Evolutionary conservation across 2,888 invertebrate species (phyloP).

Genomic region (Drosophila kokeensis): DNA sequence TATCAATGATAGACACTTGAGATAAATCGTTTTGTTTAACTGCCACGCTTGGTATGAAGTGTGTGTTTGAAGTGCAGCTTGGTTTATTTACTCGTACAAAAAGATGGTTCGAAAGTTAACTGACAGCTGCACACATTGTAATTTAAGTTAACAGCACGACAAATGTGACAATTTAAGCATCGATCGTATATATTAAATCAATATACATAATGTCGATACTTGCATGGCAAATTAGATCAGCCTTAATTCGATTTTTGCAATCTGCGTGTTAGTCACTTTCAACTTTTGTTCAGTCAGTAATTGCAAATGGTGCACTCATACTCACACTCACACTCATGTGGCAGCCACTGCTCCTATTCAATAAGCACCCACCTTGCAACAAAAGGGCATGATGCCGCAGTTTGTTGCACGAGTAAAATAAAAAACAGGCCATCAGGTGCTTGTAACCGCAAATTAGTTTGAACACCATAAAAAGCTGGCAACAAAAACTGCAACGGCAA

Average conservation of each 20-base stretch:
- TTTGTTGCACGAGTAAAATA: constrained; percentile 54
- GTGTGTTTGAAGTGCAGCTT: constrained; percentile 47
- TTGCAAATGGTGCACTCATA: constrained; percentile 44
- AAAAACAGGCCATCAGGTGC: constrained; percentile 56
- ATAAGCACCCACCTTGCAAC: constrained; percentile 65
- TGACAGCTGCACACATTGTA: constrained; percentile 10
- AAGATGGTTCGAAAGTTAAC: constrained; percentile 32
- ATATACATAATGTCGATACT: background rate
- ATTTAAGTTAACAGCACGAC: constrained; percentile 36
- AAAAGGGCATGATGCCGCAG: constrained; percentile 81
- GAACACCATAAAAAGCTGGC: constrained; percentile 67
- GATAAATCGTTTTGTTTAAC: constrained; percentile 50
- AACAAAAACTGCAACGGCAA: constrained; percentile 46
- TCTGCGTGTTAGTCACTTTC: constrained; percentile 58
- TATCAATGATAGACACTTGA: constrained; percentile 68
- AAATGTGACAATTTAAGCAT: constrained; percentile 33
- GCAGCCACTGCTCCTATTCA: constrained; percentile 43
- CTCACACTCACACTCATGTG: constrained; percentile 17
- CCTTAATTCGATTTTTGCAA: constrained; percentile 64
- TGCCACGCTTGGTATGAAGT: constrained; percentile 54
- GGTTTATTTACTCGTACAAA: constrained; percentile 34
- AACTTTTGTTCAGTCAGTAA: constrained; percentile 54
- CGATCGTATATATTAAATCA: constrained; percentile 7
- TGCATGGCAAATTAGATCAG: constrained; percentile 41
- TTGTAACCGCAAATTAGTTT: constrained; percentile 79